Conservation (phyloP, 2,888 invertebrate species). For the Mimas tiliae region DNA sequence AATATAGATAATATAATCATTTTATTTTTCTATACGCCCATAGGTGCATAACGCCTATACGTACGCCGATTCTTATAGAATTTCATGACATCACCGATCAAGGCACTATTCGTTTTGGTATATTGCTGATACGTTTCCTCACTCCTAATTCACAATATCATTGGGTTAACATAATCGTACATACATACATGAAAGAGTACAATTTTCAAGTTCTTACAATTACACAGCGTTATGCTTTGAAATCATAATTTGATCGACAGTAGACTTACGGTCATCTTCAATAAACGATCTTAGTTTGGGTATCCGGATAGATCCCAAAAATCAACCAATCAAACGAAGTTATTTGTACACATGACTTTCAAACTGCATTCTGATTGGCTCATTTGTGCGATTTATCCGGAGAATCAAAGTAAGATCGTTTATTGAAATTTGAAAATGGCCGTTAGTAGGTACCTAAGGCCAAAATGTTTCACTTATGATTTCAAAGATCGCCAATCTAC, state of each 20-base stretch:
- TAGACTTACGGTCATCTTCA: too few relatives aligned
- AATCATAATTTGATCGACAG: constrained; percentile 39
- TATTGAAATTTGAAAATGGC: too few relatives aligned
- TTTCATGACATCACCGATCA: constrained; percentile 67
- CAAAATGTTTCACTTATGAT: constrained; percentile 41
- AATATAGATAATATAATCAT: constrained; percentile 84
- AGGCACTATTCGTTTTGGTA: constrained; percentile 84
- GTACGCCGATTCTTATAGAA: constrained; percentile 63
- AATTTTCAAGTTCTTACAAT: constrained; percentile 66
- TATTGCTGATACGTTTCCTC: constrained; percentile 83
- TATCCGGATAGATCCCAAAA: too few relatives aligned
- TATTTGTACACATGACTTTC: too few relatives aligned
- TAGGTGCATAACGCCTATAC: constrained; percentile 55
- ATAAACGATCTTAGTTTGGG: too few relatives aligned
- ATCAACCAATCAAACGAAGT: too few relatives aligned
- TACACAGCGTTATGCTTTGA: constrained; percentile 49
- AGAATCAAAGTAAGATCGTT: too few relatives aligned
- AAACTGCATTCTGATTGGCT: too few relatives aligned
- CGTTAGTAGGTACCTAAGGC: constrained; percentile 29
- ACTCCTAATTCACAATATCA: constrained; percentile 81
- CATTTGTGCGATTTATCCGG: too few relatives aligned
- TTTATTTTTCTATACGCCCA: constrained; percentile 52
- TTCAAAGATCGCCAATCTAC: constrained; percentile 56
- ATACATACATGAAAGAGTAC: constrained; percentile 72
- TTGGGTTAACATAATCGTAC: constrained; percentile 70